Evolutionary conservation across 1,140 invertebrate species (phyloP).

Genomic region (Cherax quadricarinatus): DNA sequence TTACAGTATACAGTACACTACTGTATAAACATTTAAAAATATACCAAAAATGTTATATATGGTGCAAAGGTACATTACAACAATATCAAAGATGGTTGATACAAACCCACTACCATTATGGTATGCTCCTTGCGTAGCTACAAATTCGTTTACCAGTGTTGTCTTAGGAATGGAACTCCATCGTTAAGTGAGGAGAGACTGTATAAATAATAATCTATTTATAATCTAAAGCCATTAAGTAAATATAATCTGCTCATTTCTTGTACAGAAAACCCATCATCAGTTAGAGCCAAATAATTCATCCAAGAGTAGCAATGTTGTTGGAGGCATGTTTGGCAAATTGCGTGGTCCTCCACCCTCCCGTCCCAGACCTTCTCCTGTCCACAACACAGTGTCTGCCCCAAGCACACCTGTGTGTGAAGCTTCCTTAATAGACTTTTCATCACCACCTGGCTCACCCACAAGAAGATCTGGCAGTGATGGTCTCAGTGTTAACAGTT

Average conservation of each 20-base stretch:
- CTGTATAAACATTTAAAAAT: no score
- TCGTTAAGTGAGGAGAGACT: no score
- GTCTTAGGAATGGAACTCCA: no score
- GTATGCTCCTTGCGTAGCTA: no score
- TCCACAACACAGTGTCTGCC: slow-evolving; percentile 7
- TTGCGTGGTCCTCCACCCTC: slow-evolving; percentile 35
- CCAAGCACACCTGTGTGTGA: slow-evolving; percentile 43
- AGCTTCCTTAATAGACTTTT: slow-evolving; percentile 57
- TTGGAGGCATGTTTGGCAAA: slow-evolving; percentile 30
- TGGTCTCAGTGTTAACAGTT: slow-evolving; percentile 64
- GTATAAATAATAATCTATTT: no score
- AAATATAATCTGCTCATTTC: slow-evolving; percentile 1
- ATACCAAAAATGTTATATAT: no score
- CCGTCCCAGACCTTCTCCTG: slow-evolving; percentile 17
- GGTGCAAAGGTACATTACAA: no score
- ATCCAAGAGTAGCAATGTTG: slow-evolving; percentile 14
- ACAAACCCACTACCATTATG: no score
- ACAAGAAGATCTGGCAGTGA: slow-evolving; percentile 58
- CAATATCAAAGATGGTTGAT: no score
- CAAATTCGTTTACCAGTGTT: no score
- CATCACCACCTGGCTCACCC: slow-evolving; percentile 56
- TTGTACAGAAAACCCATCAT: slow-evolving; percentile 30
- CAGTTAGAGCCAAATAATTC: slow-evolving; percentile 34
- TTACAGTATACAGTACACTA: no score
- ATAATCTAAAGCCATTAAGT: neutral